Evolutionary conservation across 2,797 vertebrate genomes (phyloP).

Genomic region (Fundulus diaphanus): DNA sequence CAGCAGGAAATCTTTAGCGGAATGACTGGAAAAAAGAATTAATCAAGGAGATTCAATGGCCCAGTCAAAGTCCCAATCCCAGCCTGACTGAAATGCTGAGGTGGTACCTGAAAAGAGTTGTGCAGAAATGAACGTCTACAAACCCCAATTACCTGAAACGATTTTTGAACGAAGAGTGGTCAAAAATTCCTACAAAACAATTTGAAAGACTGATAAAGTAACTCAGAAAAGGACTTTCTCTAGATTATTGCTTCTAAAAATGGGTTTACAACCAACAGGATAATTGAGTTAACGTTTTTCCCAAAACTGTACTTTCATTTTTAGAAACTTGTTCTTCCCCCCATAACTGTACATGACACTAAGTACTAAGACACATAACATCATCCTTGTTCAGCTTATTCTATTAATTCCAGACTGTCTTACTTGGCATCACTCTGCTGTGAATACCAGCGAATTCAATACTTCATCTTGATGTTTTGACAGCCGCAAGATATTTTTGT

Average conservation of each 20-base stretch:
- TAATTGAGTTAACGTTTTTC: background rate
- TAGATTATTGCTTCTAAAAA: background rate
- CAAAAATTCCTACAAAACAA: background rate
- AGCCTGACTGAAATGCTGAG: too few relatives aligned
- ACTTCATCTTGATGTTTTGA: background rate
- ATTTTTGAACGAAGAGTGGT: too few relatives aligned
- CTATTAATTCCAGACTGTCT: slow-evolving; percentile 1
- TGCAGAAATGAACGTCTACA: too few relatives aligned
- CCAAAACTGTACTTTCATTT: too few relatives aligned
- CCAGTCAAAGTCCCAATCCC: background rate
- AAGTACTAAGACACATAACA: background rate
- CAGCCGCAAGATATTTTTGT: background rate
- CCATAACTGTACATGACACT: background rate
- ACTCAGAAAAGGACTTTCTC: background rate
- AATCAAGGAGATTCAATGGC: background rate
- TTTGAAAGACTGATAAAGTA: background rate
- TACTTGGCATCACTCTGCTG: background rate
- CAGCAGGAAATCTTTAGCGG: background rate
- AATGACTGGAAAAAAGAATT: background rate
- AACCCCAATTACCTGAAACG: too few relatives aligned
- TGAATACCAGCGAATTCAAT: background rate
- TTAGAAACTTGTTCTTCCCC: background rate
- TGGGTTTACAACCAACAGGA: background rate
- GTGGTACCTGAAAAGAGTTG: too few relatives aligned
- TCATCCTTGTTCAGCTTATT: background rate